Percentiles rank a stretch among this genome's conserved stretches.
These are phyloP conservation scores for Mormyrops attenuatus DNA, from an alignment of 2,797 vertebrate genomes.

Conservation along the genomic window DNA sequence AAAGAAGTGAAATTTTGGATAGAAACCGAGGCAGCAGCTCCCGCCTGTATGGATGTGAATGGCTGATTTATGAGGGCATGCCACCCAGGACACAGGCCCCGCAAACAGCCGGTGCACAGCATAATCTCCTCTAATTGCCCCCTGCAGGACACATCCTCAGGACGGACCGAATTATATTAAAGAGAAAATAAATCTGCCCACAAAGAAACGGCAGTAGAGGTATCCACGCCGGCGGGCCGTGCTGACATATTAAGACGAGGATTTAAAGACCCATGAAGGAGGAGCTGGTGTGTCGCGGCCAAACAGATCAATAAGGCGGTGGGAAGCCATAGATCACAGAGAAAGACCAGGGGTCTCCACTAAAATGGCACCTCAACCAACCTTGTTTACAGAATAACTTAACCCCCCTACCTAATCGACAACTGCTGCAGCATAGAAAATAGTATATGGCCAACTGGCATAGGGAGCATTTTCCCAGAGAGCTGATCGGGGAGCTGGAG, in stretches of 20 bases:
- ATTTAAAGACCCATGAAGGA: neutral
- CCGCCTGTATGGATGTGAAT: neutral
- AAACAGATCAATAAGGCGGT: neutral
- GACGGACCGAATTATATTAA: neutral
- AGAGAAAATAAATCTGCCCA: neutral
- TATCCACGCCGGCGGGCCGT: neutral
- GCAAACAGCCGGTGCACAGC: neutral
- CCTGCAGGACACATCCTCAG: neutral
- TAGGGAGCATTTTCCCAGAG: neutral
- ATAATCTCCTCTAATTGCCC: slow-evolving; percentile 5
- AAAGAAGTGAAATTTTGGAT: neutral
- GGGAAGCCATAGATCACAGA: neutral
- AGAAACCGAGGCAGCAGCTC: neutral
- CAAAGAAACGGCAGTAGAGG: neutral
- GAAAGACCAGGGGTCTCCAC: neutral
- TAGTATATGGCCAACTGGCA: neutral
- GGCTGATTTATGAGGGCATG: neutral
- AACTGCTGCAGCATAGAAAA: neutral
- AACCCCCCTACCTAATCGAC: neutral
- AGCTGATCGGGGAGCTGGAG: neutral
- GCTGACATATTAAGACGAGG: neutral
- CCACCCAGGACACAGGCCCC: neutral
- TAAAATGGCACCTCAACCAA: neutral
- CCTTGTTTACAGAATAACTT: neutral
- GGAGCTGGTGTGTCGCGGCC: no score